Conservation (phyloP, 2,888 invertebrate genomes). For the Callinectes sapidus region DNA sequence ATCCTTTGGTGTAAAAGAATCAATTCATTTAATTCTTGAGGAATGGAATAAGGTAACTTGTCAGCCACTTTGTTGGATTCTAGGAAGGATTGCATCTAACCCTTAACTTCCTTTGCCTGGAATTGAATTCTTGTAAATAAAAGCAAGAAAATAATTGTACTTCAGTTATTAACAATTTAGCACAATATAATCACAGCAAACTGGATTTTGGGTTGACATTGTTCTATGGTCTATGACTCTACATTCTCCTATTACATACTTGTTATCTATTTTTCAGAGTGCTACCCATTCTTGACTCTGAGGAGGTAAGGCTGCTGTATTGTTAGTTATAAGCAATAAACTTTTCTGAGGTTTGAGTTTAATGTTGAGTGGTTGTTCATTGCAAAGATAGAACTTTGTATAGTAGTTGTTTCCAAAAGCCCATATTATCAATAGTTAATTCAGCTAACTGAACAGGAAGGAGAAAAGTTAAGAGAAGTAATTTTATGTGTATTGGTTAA, state of each 20-base stretch:
- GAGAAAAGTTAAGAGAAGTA: too few species aligned
- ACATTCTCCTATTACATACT: not conserved
- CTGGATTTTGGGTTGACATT: not conserved
- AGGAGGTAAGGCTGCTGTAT: slow-evolving; percentile 78
- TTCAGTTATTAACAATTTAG: not conserved
- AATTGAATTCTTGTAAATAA: too few species aligned
- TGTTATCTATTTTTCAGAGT: slow-evolving; percentile 75
- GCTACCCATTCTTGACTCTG: slow-evolving; percentile 84
- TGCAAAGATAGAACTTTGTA: not conserved
- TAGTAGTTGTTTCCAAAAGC: not conserved
- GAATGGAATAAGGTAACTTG: too few species aligned
- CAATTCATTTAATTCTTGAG: too few species aligned
- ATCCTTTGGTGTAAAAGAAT: too few species aligned
- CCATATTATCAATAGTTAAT: not conserved
- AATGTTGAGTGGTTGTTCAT: not conserved
- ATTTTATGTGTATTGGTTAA: too few species aligned
- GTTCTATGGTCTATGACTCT: not conserved
- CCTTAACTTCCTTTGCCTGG: too few species aligned
- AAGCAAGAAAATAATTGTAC: too few species aligned
- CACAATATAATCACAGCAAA: not conserved
- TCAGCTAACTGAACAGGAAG: not conserved
- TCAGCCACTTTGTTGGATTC: too few species aligned
- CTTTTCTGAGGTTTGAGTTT: not conserved
- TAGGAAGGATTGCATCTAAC: too few species aligned
- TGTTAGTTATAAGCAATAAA: not conserved